Conservation (phyloP, 2,113 vertebrate genomes). For the Panthera leo region DNA sequence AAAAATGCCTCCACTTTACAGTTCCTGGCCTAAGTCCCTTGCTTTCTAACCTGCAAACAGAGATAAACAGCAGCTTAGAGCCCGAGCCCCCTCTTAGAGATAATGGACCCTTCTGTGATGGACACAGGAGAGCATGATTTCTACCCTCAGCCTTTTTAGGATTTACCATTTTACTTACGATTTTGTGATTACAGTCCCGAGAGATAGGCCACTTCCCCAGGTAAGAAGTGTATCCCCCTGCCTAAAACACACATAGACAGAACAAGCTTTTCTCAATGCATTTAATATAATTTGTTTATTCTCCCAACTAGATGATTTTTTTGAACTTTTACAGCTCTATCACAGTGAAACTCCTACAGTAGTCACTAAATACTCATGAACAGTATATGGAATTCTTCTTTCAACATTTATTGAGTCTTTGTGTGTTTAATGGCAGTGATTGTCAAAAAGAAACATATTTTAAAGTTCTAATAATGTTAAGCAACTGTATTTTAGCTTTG, state of each 20-base stretch:
- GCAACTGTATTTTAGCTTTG: neutral
- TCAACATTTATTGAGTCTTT: neutral
- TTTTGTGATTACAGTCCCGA: neutral
- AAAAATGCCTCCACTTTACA: neutral
- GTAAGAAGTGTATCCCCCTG: neutral
- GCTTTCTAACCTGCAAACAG: neutral
- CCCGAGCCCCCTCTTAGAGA: neutral
- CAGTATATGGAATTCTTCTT: neutral
- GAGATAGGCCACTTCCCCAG: neutral
- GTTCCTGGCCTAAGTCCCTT: too few relatives aligned
- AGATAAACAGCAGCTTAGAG: neutral
- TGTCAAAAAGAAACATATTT: conserved; percentile 4
- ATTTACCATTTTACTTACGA: neutral
- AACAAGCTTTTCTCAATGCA: neutral
- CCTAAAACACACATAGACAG: neutral
- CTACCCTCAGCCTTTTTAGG: neutral
- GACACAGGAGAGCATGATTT: neutral
- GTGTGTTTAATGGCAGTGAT: neutral
- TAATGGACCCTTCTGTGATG: neutral
- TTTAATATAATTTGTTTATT: neutral
- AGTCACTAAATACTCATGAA: neutral
- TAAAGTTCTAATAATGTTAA: neutral
- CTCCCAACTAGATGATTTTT: neutral
- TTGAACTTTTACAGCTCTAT: neutral
- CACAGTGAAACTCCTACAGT: neutral